Evolutionary conservation across 2,113 vertebrate genomes (phyloP).

Genomic region (Penelope pileata): DNA sequence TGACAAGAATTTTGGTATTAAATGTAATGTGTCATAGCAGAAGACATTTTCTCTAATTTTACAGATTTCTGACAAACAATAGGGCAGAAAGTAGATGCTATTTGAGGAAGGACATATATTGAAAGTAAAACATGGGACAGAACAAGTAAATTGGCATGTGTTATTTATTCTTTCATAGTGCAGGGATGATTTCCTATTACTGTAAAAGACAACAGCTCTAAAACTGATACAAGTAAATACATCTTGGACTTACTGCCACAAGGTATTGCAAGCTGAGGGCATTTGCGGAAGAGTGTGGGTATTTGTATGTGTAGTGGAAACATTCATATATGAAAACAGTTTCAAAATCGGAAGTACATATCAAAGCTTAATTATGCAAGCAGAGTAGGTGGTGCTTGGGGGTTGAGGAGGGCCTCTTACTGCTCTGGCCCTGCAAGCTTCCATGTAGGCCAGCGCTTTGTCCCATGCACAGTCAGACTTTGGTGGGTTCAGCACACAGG

Average conservation of each 20-base stretch:
- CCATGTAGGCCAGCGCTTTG: rapidly evolving
- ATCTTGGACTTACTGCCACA: neutral
- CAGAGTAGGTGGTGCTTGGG: neutral
- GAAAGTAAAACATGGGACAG: neutral
- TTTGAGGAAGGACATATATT: neutral
- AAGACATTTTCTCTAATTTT: neutral
- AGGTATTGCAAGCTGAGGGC: neutral
- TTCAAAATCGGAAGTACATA: neutral
- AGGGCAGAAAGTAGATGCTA: neutral
- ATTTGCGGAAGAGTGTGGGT: neutral
- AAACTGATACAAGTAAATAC: neutral
- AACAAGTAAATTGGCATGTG: neutral
- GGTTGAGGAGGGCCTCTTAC: neutral
- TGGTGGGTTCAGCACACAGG: neutral
- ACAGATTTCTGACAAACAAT: neutral
- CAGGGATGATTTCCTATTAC: constrained; percentile 2
- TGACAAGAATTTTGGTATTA: neutral
- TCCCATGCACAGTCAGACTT: neutral
- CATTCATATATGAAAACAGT: neutral
- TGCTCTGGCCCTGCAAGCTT: neutral
- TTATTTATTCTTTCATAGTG: neutral
- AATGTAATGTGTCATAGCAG: neutral
- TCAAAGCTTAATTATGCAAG: neutral
- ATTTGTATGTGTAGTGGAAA: neutral
- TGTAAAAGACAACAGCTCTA: neutral